Percentiles rank a stretch among this genome's conserved stretches.
phyloP scores from a whole-genome alignment of 2,888 invertebrate species.

The Drosophila buzzatii region DNA sequence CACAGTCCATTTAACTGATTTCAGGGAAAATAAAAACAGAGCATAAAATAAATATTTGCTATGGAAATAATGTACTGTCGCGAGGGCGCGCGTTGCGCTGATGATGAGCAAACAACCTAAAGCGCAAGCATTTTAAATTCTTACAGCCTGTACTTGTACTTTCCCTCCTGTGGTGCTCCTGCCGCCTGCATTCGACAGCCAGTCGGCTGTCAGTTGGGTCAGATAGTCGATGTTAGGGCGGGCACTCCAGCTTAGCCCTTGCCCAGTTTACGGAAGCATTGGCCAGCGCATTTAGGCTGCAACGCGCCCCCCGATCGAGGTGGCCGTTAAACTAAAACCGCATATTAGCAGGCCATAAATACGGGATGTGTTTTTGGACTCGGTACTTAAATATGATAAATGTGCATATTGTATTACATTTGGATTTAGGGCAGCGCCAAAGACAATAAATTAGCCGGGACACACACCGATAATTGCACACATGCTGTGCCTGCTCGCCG shows the following conservation, averaged over 20 bases:
- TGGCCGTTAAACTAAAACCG: slow-evolving; percentile 73
- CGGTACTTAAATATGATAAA: slow-evolving; percentile 77
- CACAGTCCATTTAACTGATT: slow-evolving; percentile 81
- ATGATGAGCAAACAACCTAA: slow-evolving; percentile 72
- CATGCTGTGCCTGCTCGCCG: slow-evolving; percentile 57
- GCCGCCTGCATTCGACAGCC: slow-evolving; percentile 19
- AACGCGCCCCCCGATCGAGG: slow-evolving; percentile 16
- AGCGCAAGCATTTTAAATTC: slow-evolving; percentile 59
- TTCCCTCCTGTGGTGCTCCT: slow-evolving; percentile 29
- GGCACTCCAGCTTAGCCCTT: slow-evolving; percentile 21
- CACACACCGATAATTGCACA: slow-evolving; percentile 74
- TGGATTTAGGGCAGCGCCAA: slow-evolving; percentile 74
- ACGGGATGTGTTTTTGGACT: slow-evolving; percentile 69
- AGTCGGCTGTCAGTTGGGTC: slow-evolving; percentile 24
- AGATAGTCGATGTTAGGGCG: slow-evolving; percentile 6
- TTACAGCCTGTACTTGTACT: slow-evolving; percentile 55
- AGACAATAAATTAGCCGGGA: slow-evolving; percentile 73
- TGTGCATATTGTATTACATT: slow-evolving; percentile 74
- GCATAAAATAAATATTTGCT: slow-evolving; percentile 75
- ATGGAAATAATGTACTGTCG: slow-evolving; percentile 69
- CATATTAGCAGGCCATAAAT: slow-evolving; percentile 77
- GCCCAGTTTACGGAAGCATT: slow-evolving; percentile 16
- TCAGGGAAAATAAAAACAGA: slow-evolving; percentile 49
- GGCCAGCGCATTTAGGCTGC: slow-evolving; percentile 5
- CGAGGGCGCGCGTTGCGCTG: slow-evolving; percentile 60